Evolutionary conservation across 2,888 invertebrate genomes (phyloP), one percentile per base, ranked within the genome.

Genomic region (Seladonia tumulorum): DNA sequence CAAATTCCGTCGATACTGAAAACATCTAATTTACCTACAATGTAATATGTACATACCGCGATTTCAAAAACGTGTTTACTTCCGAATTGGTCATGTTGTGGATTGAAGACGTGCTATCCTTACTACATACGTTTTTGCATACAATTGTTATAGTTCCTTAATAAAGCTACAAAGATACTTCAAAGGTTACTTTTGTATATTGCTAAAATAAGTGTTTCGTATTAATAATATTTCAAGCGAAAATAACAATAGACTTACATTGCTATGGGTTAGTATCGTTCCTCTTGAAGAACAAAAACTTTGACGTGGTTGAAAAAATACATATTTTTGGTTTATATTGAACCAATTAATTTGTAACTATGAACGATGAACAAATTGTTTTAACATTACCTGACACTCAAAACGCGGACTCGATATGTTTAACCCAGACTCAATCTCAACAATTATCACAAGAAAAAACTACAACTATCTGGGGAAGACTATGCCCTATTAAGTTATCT

Each of bases 341-440:
- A 80, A 85, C 68, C 81, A 86, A 85, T 35, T 29, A 79, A 75
- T 49, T 72, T 66, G 5, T 66, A 81, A 76, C 60, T 57, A 90
- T 89, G 90, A 78, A 82, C 35, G 87, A 90, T 75, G 87, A 90
- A 39, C 74, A 81, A 25, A 75, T 89, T 18, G 89, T 91, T 10
- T 75, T 87, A 25, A 92, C 90, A 49, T 82, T 92, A 66, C 94
- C 94, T 8, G 93, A 93, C 45, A 94, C 94, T 0, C 94, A 94
- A 82, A 91, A 92, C 63, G 90, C 81, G 3, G 93, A 93, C 14
- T 88, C 80, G 0, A 39, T 93, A 39, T 74, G 79, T 25, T 84
- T 92, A 0, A 92, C 93, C 2, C 94, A 93, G 49, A 92, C 93
- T 3, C 94, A 93, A 60, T 92, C 93, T 5, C 93, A 93, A 77